Evolutionary conservation across 2,888 invertebrate genomes (phyloP).

Genomic region (Limenitis camilla): DNA sequence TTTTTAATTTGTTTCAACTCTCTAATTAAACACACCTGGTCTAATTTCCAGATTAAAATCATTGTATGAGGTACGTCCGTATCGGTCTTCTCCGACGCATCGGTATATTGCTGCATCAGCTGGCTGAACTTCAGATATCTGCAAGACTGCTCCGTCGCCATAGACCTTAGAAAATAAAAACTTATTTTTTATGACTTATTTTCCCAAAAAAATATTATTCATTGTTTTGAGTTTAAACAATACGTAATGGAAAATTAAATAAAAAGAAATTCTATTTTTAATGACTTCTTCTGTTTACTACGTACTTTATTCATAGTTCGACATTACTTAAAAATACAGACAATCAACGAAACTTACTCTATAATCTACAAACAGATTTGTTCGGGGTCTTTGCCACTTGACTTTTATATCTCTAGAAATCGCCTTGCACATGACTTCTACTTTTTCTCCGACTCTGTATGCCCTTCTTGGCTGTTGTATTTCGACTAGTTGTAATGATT

Average conservation of each 20-base stretch:
- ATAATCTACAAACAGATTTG: constrained; percentile 48
- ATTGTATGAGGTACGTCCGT: constrained; percentile 67
- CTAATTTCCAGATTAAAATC: constrained; percentile 60
- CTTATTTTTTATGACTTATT: neutral
- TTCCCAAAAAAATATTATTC: no score
- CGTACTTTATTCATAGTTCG: no score
- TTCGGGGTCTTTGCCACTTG: constrained; percentile 47
- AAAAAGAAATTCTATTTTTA: no score
- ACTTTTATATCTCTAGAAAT: constrained; percentile 32
- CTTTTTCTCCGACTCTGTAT: constrained; percentile 53
- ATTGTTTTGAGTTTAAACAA: no score
- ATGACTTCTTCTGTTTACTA: no score
- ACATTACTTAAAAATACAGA: neutral
- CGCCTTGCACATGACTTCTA: constrained; percentile 47
- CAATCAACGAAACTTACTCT: constrained; percentile 37
- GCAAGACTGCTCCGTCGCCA: constrained; percentile 76
- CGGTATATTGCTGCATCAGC: constrained; percentile 85
- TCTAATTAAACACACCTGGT: constrained; percentile 42
- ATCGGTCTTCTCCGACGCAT: constrained; percentile 69
- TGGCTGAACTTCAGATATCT: constrained; percentile 79
- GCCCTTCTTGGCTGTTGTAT: constrained; percentile 52
- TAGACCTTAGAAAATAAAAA: constrained; percentile 35
- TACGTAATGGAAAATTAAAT: no score
- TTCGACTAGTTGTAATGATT: constrained; percentile 38
- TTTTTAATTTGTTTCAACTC: no score